Percentiles rank a stretch among this genome's conserved stretches.
These are phyloP conservation scores for Drosophila kokeensis DNA, from an alignment of 2,888 invertebrate genomes.

Conservation along the genomic window DNA sequence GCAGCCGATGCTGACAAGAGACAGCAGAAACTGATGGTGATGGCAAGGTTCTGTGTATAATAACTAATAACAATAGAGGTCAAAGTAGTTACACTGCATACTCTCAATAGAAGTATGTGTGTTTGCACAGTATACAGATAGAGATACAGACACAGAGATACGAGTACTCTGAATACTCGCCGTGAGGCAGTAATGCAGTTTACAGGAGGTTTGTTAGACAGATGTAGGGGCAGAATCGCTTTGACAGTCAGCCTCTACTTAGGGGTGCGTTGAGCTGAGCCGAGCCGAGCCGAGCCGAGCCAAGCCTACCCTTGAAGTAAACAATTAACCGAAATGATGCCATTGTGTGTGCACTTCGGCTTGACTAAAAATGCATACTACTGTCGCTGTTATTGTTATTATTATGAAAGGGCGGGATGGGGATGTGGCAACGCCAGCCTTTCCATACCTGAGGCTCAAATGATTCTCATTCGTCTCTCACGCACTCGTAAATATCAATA, in stretches of 20 bases:
- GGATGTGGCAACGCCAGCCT: slow-evolving; percentile 3
- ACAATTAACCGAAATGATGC: slow-evolving; percentile 61
- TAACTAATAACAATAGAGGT: slow-evolving; percentile 73
- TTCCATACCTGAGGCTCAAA: slow-evolving; percentile 2
- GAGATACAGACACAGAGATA: slow-evolving; percentile 25
- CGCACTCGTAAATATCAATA: slow-evolving; percentile 8
- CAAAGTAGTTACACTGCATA: slow-evolving; percentile 74
- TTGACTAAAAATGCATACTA: slow-evolving; percentile 48
- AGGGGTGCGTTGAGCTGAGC: slow-evolving; percentile 49
- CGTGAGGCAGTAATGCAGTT: slow-evolving; percentile 10
- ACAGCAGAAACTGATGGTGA: slow-evolving; percentile 22
- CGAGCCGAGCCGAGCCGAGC: slow-evolving; percentile 10
- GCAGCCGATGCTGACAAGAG: slow-evolving; percentile 50
- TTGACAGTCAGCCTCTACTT: slow-evolving; percentile 63
- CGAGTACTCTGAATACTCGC: slow-evolving; percentile 8
- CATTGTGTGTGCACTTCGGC: slow-evolving; percentile 58
- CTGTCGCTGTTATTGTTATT: slow-evolving; percentile 19
- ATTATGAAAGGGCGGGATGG: slow-evolving; percentile 31
- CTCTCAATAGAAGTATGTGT: slow-evolving; percentile 21
- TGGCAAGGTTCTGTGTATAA: slow-evolving; percentile 38
- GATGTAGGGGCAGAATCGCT: slow-evolving; percentile 35
- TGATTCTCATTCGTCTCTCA: slow-evolving; percentile 13
- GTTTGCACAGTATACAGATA: slow-evolving; percentile 14
- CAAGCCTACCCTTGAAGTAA: slow-evolving; percentile 51
- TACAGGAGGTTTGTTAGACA: slow-evolving; percentile 40